These are phyloP conservation scores for Channallabes apus DNA, from an alignment of 2,797 vertebrate genomes.

Conservation along the genomic window DNA sequence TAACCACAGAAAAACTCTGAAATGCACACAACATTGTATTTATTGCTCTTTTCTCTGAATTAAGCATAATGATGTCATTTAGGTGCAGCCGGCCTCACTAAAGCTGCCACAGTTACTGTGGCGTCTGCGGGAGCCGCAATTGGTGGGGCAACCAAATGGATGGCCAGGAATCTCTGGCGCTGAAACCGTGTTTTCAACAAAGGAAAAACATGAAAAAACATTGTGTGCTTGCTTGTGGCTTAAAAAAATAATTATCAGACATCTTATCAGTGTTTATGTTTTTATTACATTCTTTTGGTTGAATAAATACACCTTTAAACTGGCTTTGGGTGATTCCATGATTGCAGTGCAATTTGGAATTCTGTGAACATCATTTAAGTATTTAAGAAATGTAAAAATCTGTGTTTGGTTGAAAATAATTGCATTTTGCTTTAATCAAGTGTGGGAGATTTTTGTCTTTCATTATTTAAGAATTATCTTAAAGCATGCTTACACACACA, in stretches of 20 bases:
- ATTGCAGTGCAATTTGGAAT: background rate
- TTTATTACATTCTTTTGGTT: background rate
- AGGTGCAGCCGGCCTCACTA: slow-evolving; percentile 48
- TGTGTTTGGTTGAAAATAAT: background rate
- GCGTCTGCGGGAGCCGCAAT: background rate
- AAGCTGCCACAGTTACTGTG: background rate
- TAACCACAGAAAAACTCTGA: slow-evolving; percentile 5
- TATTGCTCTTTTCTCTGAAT: background rate
- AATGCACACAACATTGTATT: background rate
- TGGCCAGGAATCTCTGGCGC: background rate
- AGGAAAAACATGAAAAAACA: background rate
- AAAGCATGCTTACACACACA: background rate
- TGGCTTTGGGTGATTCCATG: background rate
- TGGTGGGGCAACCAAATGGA: background rate
- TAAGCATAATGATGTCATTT: background rate
- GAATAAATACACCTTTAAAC: background rate
- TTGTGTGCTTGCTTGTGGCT: background rate
- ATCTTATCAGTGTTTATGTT: too few relatives aligned
- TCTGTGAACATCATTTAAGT: background rate
- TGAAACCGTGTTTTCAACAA: background rate
- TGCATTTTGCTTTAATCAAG: background rate
- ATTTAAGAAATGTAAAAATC: background rate
- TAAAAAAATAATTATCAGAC: background rate
- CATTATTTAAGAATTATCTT: too few relatives aligned
- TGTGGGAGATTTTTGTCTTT: too few relatives aligned